phyloP scores from a whole-genome alignment of 2,888 invertebrate genomes.

The Serripes groenlandicus region DNA sequence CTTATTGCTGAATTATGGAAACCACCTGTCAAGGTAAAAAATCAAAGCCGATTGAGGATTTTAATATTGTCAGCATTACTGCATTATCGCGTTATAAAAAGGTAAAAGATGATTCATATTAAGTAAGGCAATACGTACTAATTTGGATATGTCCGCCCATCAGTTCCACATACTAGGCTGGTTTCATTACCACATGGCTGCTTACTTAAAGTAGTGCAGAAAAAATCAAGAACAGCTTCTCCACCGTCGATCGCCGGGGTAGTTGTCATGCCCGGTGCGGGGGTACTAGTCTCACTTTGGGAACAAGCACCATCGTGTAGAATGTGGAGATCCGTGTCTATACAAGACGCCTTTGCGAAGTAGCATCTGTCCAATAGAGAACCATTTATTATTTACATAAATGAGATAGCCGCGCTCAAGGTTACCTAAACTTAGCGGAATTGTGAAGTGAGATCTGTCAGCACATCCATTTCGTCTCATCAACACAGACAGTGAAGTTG shows the following conservation, averaged over 20 bases:
- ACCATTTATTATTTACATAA: background rate
- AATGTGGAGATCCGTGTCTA: conserved; percentile 48
- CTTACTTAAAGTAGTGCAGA: conserved; percentile 65
- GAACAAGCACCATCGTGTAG: conserved; percentile 57
- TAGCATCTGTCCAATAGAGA: conserved; percentile 60
- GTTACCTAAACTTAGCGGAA: too few species aligned
- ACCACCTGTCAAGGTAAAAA: too few species aligned
- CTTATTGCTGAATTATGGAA: too few species aligned
- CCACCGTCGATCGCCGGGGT: conserved; percentile 17
- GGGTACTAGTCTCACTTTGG: conserved; percentile 34
- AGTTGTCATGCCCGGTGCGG: conserved; percentile 23
- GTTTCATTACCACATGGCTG: conserved; percentile 50
- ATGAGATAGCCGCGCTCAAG: too few species aligned
- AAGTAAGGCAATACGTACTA: conserved; percentile 68
- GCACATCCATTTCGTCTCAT: too few species aligned
- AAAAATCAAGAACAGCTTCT: conserved; percentile 70
- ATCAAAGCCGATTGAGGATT: too few species aligned
- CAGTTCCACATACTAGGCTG: conserved; percentile 61
- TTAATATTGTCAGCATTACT: too few species aligned
- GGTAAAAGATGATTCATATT: too few species aligned
- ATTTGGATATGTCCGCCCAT: conserved; percentile 63
- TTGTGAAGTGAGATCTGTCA: too few species aligned
- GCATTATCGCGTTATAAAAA: too few species aligned
- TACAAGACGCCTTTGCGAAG: conserved; percentile 66
- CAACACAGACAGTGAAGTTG: too few species aligned